Percentiles rank a stretch among this genome's conserved stretches.
Conservation (phyloP, 1,140 invertebrate species). For the Pachypeltis micranthus region DNA sequence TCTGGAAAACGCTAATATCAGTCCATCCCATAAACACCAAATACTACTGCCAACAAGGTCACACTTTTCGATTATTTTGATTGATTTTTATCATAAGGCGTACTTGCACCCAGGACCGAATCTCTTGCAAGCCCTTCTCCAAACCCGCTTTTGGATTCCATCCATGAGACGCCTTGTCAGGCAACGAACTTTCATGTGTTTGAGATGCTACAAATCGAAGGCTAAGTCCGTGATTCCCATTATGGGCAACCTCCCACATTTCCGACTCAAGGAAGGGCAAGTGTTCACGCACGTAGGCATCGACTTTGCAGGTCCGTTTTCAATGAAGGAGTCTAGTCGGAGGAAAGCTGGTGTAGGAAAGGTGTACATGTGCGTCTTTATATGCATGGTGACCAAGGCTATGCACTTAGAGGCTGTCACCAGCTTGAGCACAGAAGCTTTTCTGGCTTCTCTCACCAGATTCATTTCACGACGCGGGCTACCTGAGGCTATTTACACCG, state of each 20-base stretch:
- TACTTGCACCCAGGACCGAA: constrained; percentile 30
- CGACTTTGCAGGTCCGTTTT: constrained; percentile 28
- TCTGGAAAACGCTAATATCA: constrained; percentile 27
- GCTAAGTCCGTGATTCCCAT: constrained; percentile 16
- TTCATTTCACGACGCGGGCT: constrained; percentile 26
- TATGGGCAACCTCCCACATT: constrained; percentile 27
- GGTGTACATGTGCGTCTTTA: constrained; percentile 28
- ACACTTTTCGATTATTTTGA: constrained; percentile 22
- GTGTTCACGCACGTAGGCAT: constrained; percentile 23
- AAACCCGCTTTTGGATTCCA: constrained; percentile 30
- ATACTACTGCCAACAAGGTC: constrained; percentile 30
- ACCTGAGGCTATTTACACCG: constrained; percentile 23
- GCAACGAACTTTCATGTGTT: constrained; percentile 26
- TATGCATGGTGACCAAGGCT: constrained; percentile 27
- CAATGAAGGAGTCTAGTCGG: constrained; percentile 15
- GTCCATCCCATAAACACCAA: constrained; percentile 33
- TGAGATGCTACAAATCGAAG: constrained; percentile 23
- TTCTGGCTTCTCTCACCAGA: constrained; percentile 25
- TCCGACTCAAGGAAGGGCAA: constrained; percentile 13
- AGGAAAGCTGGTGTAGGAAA: constrained; percentile 25
- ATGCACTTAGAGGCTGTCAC: constrained; percentile 29
- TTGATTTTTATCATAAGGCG: constrained; percentile 27
- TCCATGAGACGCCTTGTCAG: constrained; percentile 23
- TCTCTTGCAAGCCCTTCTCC: constrained; percentile 27
- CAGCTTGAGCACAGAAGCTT: constrained; percentile 24